Conservation (phyloP, 2,888 invertebrate genomes). For the Archips xylosteana region DNA sequence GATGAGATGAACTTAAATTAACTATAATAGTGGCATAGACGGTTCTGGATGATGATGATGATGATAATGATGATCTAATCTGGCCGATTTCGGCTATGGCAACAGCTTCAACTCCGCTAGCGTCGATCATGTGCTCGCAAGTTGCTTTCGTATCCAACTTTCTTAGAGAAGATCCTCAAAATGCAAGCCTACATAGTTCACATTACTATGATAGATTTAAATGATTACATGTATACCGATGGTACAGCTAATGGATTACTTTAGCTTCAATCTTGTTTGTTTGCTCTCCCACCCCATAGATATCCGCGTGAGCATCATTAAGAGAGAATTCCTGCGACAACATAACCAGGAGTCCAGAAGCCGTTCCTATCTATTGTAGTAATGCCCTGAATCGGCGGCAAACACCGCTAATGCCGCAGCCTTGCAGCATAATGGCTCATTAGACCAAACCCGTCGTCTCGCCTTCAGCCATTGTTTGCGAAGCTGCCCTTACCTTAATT, state of each 20-base stretch:
- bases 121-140: too few species aligned
- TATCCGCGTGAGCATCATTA: conserved; percentile 8
- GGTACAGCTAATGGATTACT: too few species aligned
- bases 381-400: conserved; percentile 31
- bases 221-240: too few species aligned
- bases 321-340: conserved; percentile 7
- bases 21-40: too few species aligned
- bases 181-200: too few species aligned
- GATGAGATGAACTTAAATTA: not conserved
- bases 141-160: too few species aligned
- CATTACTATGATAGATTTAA: too few species aligned
- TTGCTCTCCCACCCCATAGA: not conserved
- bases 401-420: conserved; percentile 51
- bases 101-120: too few species aligned
- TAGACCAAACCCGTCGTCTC: conserved; percentile 73
- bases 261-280: not conserved
- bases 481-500: conserved; percentile 65
- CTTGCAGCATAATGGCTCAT: conserved; percentile 76
- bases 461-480: conserved; percentile 74
- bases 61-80: too few species aligned
- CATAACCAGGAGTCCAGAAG: conserved; percentile 20
- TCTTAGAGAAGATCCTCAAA: too few species aligned
- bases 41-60: too few species aligned
- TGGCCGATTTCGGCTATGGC: too few species aligned
- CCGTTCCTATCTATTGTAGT: conserved; percentile 8